Evolutionary conservation across 2,797 vertebrate species (phyloP).

Genomic region (Semaprochilodus insignis): DNA sequence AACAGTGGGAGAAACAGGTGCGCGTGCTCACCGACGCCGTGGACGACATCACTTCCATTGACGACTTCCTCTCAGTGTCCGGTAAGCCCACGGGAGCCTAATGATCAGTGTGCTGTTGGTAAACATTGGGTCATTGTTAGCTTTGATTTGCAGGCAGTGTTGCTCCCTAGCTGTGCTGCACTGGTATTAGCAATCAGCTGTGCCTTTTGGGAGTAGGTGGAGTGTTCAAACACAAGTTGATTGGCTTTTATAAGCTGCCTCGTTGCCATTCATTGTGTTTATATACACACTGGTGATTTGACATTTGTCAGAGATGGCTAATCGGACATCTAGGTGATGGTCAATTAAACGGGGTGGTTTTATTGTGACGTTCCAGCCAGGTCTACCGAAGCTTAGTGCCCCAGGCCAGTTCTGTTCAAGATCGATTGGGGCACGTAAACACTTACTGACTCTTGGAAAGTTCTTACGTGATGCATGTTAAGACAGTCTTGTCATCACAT

Average conservation of each 20-base stretch:
- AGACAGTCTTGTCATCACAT: no score
- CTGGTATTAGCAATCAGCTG: neutral
- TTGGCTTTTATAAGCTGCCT: neutral
- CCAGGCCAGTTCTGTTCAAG: neutral
- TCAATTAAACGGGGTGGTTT: no score
- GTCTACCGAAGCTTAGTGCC: neutral
- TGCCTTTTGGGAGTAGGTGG: neutral
- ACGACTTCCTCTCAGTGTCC: constrained; percentile 98
- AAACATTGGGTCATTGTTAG: neutral
- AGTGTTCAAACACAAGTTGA: neutral
- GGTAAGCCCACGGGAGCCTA: constrained; percentile 94
- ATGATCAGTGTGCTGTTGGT: constrained; percentile 67
- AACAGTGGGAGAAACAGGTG: constrained; percentile 99
- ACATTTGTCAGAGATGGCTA: neutral
- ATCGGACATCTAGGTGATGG: neutral
- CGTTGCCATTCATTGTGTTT: neutral
- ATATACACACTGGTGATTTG: neutral
- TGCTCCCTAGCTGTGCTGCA: neutral
- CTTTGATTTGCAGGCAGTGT: neutral
- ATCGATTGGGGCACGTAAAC: neutral
- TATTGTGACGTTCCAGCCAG: no score
- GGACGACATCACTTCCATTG: constrained; percentile 98
- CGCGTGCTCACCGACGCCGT: constrained; percentile 97
- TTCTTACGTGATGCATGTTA: neutral
- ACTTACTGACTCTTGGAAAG: neutral